phyloP scores from a whole-genome alignment of 2,888 invertebrate species.

The Magallana nippona region DNA sequence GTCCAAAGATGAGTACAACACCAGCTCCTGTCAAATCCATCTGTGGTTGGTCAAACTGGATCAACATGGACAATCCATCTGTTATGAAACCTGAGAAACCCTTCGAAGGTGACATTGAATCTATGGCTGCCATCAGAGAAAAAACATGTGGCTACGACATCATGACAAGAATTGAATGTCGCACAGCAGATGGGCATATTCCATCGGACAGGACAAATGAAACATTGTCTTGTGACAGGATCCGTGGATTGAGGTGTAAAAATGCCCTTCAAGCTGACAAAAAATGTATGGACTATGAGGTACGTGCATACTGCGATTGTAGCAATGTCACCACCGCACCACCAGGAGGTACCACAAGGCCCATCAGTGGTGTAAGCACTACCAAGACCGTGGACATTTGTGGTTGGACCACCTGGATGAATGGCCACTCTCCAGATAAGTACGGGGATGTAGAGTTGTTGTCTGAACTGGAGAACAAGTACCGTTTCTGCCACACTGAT shows the following conservation, averaged over 20 bases:
- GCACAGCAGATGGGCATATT: slow-evolving; percentile 85
- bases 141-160: slow-evolving; percentile 73
- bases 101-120: slow-evolving; percentile 74
- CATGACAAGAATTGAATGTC: slow-evolving; percentile 85
- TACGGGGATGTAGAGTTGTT: slow-evolving; percentile 75
- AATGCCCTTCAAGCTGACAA: slow-evolving; percentile 57
- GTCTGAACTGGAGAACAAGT: slow-evolving; percentile 54
- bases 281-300: slow-evolving; percentile 74
- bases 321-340: slow-evolving; percentile 54
- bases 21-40: slow-evolving; percentile 20
- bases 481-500: slow-evolving; percentile 67
- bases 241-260: slow-evolving; percentile 66
- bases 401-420: slow-evolving; percentile 92
- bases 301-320: slow-evolving; percentile 76
- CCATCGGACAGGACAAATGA: slow-evolving; percentile 86
- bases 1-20: slow-evolving; percentile 45
- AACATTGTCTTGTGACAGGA: slow-evolving; percentile 86
- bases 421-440: slow-evolving; percentile 78
- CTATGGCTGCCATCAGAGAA: slow-evolving; percentile 63
- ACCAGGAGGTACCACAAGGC: slow-evolving; percentile 56
- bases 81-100: slow-evolving; percentile 51
- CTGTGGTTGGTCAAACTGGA: slow-evolving; percentile 76
- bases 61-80: slow-evolving; percentile 68
- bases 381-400: slow-evolving; percentile 72
- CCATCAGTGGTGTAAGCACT: slow-evolving; percentile 48